phyloP scores from a whole-genome alignment of 2,113 vertebrate species.

The Crypturellus undulatus region DNA sequence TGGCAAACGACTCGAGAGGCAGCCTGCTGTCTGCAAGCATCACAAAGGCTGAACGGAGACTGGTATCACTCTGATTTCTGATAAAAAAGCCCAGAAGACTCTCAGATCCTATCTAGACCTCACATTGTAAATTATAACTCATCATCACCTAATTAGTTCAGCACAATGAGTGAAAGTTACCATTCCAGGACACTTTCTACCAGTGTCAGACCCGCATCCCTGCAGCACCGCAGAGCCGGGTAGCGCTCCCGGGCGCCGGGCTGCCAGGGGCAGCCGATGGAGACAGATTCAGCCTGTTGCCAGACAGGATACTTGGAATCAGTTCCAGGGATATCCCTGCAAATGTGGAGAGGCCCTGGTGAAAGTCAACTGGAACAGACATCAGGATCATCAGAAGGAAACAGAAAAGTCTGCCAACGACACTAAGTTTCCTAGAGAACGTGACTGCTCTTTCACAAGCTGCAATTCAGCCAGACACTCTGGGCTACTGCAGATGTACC shows the following conservation, averaged over 20 bases:
- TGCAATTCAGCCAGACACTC: neutral
- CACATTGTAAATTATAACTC: neutral
- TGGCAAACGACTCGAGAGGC: neutral
- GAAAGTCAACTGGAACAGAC: neutral
- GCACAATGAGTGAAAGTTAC: neutral
- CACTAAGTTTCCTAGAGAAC: neutral
- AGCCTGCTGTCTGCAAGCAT: neutral
- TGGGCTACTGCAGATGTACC: neutral
- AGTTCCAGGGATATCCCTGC: neutral
- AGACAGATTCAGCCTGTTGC: neutral
- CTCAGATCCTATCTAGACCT: neutral
- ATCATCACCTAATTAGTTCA: neutral
- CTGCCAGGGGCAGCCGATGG: neutral
- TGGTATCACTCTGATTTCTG: neutral
- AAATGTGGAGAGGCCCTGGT: neutral
- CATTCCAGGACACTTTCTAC: neutral
- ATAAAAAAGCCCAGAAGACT: neutral
- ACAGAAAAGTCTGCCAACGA: neutral
- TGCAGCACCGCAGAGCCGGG: neutral
- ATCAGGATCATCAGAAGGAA: neutral
- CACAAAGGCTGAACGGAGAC: neutral
- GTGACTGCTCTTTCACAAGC: neutral
- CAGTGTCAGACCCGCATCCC: neutral
- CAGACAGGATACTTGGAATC: neutral
- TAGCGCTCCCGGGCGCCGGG: accelerated